phyloP scores from a whole-genome alignment of 2,888 invertebrate genomes.

The Aphodius sticticus region DNA sequence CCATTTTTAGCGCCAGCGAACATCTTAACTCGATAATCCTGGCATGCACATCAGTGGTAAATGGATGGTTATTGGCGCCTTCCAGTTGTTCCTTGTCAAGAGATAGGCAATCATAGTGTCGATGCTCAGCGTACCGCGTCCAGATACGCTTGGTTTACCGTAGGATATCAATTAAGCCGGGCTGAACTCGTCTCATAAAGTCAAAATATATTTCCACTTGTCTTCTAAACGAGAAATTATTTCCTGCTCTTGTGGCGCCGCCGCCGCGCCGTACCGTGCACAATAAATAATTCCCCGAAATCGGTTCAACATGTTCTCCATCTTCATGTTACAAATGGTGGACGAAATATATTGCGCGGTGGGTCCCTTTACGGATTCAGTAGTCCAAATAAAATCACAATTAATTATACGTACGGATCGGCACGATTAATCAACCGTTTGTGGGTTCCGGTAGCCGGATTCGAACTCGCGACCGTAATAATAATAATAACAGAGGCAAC shows the following conservation, averaged over 20 bases:
- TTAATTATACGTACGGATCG: slow-evolving; percentile 16
- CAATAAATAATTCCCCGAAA: no score
- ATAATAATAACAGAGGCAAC: not conserved
- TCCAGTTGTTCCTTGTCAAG: not conserved
- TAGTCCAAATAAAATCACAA: slow-evolving; percentile 23
- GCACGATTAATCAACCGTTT: slow-evolving; percentile 19
- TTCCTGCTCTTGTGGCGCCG: not conserved
- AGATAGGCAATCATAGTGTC: slow-evolving; percentile 4
- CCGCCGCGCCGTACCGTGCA: not conserved
- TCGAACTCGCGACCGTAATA: not conserved
- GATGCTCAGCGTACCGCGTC: not conserved
- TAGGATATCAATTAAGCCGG: not conserved
- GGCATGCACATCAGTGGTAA: not conserved
- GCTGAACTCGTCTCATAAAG: not conserved
- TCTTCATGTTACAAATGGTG: no score
- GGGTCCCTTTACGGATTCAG: not conserved
- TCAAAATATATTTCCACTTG: slow-evolving; percentile 4
- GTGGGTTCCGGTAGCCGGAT: slow-evolving; percentile 16
- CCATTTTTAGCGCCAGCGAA: not conserved
- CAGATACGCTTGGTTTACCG: not conserved
- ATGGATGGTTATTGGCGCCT: slow-evolving; percentile 4
- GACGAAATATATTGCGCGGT: not conserved
- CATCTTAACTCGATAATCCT: not conserved
- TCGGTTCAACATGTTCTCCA: no score
- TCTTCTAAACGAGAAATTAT: not conserved